Percentiles rank a stretch among this genome's conserved stretches.
Conservation (phyloP, 2,113 vertebrate genomes). For the Phaethornis superciliosus region DNA sequence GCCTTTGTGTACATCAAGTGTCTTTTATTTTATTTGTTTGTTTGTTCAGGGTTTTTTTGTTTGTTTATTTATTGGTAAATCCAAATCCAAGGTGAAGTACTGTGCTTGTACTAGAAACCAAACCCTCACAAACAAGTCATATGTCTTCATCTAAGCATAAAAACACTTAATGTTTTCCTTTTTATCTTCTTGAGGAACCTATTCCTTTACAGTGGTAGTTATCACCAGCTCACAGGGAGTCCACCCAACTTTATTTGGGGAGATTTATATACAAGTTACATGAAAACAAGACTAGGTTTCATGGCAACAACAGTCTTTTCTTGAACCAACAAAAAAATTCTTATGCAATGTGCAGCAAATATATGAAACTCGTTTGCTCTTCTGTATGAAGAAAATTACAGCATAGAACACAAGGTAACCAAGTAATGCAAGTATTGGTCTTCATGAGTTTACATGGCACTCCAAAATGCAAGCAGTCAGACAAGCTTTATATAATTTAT, state of each 20-base stretch:
- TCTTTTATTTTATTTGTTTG: background rate
- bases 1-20: background rate
- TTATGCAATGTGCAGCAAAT: background rate
- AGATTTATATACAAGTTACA: background rate
- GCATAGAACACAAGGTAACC: background rate
- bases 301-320: background rate
- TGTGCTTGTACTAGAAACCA: background rate
- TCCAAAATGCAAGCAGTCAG: background rate
- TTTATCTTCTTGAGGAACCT: background rate
- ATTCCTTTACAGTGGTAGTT: background rate
- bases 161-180: background rate
- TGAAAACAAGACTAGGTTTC: background rate
- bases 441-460: background rate
- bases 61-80: accelerated
- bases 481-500: background rate
- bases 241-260: background rate
- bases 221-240: background rate
- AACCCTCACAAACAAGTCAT: background rate
- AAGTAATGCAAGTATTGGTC: background rate
- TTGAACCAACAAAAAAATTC: background rate
- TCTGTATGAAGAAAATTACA: background rate
- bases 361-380: background rate
- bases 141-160: background rate
- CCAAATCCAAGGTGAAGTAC: background rate
- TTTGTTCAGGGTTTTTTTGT: too few relatives aligned